Base-by-base conservation (phyloP, 2,113 vertebrate species). In the Centropus bengalensis region DNA sequence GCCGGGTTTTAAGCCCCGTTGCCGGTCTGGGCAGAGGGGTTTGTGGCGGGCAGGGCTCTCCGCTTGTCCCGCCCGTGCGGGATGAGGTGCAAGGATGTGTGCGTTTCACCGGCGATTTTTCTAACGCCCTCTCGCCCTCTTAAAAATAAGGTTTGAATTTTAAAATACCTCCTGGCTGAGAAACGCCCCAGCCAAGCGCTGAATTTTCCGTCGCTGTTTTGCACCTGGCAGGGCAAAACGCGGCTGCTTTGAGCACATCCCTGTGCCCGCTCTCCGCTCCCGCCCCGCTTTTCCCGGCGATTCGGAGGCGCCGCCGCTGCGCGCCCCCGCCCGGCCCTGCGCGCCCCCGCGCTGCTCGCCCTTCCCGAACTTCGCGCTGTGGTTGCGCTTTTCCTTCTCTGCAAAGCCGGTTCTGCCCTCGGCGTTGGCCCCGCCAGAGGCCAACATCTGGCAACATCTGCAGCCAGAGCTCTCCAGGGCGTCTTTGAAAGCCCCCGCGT, bases 381-480 rank as follows among this genome's bases (percentile, higher is more conserved):
- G 18, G 28, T 0, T 14, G n/a, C 23, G 28, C 47, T 19, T 15
- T n/a, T 12, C 86, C 10, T 6, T 2, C 24, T 1, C 36, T 36
- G 36, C 52, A 5, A 1, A 7, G 52, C 15, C 15, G 44, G 51
- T 23, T 8, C 38, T 10, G 45, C 52, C 3, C 44, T 20, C 58
- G 4, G 69, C 30, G 11, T 0, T 55, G 0, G 0, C 54, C 1
- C 66, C 10, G 38, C 20, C 71, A 1, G 33, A 1, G 49, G 28
- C 14, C 63, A 27, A 1, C 26, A 44, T 15, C 54, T 24, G 77
- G 20, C 15, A 5, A 24, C 51, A 38, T 47, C 9, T 2, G 49
- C 49, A 1, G 0, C 18, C 40, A 3, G 0, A 5, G 15, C 32
- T 0, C 1, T 5, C 1, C 45, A 12, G 51, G 52, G 44, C 0